Evolutionary conservation across 2,113 vertebrate species (phyloP).

Genomic region (Archilochus colubris): DNA sequence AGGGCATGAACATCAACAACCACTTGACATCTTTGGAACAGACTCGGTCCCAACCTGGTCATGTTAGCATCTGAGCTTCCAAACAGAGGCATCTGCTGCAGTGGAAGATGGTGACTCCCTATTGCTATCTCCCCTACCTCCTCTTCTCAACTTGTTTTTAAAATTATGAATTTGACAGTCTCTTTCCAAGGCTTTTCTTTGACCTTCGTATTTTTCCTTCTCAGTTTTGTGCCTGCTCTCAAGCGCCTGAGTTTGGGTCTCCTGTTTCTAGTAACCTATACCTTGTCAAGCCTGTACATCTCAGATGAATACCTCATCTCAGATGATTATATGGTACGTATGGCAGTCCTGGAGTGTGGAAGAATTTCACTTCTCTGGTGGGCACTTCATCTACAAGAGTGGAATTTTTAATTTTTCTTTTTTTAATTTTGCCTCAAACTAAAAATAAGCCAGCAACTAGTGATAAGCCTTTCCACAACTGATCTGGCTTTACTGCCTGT

Average conservation of each 20-base stretch:
- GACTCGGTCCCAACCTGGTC: fast-evolving
- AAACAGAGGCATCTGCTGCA: not conserved
- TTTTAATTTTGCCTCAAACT: not conserved
- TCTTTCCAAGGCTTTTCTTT: not conserved
- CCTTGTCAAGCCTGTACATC: conserved; percentile 82
- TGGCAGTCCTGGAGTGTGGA: not conserved
- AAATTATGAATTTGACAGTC: not conserved
- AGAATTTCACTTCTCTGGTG: not conserved
- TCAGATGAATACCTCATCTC: conserved; percentile 88
- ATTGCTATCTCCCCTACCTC: not conserved
- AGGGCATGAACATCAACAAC: not conserved
- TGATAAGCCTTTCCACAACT: not conserved
- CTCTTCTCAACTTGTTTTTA: not conserved
- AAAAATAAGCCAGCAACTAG: not conserved
- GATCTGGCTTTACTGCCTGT: not conserved
- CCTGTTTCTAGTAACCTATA: conserved; percentile 85
- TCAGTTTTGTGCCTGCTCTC: conserved; percentile 86
- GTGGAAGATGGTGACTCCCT: not conserved
- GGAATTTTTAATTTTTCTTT: not conserved
- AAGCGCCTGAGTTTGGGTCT: conserved; percentile 90
- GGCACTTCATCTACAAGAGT: not conserved
- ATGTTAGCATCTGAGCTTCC: not conserved
- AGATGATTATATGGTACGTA: conserved; percentile 89
- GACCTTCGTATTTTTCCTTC: not conserved
- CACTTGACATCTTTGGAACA: not conserved